Conservation (phyloP, 2,113 vertebrate genomes). For the Oryctolagus cuniculus region DNA sequence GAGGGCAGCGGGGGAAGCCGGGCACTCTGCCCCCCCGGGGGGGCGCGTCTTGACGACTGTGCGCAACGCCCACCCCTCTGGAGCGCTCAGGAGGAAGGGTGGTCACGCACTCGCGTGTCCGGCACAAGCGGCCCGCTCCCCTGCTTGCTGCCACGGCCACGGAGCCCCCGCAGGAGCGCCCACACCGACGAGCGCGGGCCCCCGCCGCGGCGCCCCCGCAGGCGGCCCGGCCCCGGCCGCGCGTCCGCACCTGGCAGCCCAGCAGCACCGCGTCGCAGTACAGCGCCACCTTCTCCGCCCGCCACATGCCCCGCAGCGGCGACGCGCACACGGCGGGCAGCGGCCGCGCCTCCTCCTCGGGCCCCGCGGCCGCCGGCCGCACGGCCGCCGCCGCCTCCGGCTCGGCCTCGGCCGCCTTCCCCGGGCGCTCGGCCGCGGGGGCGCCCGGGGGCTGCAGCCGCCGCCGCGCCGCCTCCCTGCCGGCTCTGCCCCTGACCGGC, state of each 20-base stretch:
- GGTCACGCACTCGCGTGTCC: too few species aligned
- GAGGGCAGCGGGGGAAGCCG: too few species aligned
- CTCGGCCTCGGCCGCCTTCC: background rate
- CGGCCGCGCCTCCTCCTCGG: constrained; percentile 56
- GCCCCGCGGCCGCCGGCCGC: background rate
- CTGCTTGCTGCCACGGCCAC: too few species aligned
- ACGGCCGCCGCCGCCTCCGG: background rate
- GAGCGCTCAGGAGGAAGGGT: too few species aligned
- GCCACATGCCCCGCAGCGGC: constrained; percentile 70
- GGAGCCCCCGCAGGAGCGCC: too few species aligned
- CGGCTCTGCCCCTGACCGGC: background rate
- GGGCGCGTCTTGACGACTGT: too few species aligned
- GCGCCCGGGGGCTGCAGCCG: constrained; percentile 37
- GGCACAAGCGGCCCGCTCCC: too few species aligned
- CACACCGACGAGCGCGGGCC: too few species aligned
- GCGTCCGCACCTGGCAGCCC: constrained; percentile 81
- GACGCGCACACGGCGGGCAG: constrained; percentile 72
- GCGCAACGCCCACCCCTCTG: too few species aligned
- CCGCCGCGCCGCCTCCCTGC: constrained; percentile 16
- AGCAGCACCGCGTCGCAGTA: constrained; percentile 86
- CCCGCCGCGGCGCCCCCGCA: too few species aligned
- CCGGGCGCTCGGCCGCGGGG: background rate
- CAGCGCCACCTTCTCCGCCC: constrained; percentile 78
- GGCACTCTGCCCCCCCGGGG: too few species aligned
- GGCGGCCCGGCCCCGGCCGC: background rate